These are phyloP conservation scores for Cosmopolites sordidus DNA, from an alignment of 2,888 invertebrate genomes.

Conservation along the genomic window DNA sequence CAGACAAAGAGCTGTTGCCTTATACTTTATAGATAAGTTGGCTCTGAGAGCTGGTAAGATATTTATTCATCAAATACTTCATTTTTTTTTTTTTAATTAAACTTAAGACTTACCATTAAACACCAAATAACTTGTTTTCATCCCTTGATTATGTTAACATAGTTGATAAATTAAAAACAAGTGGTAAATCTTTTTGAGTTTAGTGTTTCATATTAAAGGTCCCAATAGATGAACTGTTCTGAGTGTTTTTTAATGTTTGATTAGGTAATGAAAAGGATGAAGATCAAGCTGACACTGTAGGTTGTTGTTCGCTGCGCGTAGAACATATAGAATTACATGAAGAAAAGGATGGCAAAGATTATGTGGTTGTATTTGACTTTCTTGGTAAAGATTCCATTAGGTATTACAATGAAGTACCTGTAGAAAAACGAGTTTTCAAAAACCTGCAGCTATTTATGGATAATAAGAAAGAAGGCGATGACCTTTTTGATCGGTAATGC, in stretches of 20 bases:
- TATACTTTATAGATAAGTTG: slow-evolving; percentile 98
- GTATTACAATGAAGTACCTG: slow-evolving; percentile 95
- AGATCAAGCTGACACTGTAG: slow-evolving; percentile 98
- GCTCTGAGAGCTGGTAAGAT: slow-evolving; percentile 78
- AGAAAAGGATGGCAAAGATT: slow-evolving; percentile 78
- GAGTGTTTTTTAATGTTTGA: slow-evolving; percentile 49
- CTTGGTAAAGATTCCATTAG: slow-evolving; percentile 85
- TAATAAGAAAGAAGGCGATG: slow-evolving; percentile 90
- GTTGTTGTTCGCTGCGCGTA: slow-evolving; percentile 92
- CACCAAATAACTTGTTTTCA: too few species aligned
- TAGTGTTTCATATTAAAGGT: too few species aligned
- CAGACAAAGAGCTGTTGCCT: slow-evolving; percentile 92
- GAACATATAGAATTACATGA: slow-evolving; percentile 92
- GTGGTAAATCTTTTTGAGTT: too few species aligned
- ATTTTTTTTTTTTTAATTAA: not conserved
- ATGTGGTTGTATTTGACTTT: slow-evolving; percentile 98
- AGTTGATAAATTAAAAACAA: too few species aligned
- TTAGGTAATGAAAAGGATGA: slow-evolving; percentile 96
- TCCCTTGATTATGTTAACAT: too few species aligned
- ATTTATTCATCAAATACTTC: too few species aligned
- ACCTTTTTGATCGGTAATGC: slow-evolving; percentile 77
- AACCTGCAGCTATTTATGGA: slow-evolving; percentile 97
- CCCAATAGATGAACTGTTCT: too few species aligned
- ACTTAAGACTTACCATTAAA: too few species aligned
- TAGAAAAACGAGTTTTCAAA: slow-evolving; percentile 97